Evolutionary conservation across 1,140 invertebrate species (phyloP).

Genomic region (Diorhabda elongata): DNA sequence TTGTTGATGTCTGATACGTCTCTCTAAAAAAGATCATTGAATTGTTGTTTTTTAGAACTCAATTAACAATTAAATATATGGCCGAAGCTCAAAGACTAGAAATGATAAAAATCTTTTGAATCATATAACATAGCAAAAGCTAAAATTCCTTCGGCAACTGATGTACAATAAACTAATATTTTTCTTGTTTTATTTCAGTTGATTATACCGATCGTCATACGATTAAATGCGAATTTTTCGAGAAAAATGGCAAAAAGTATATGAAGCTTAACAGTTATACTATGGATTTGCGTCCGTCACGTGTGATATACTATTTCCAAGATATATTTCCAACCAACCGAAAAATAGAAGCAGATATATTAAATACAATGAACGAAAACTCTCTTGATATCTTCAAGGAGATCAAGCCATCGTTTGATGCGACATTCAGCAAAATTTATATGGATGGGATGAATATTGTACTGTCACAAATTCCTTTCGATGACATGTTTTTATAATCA

Average conservation of each 20-base stretch:
- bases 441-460: constrained; percentile 45
- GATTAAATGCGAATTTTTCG: constrained; percentile 35
- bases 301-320: constrained; percentile 26
- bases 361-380: constrained; percentile 34
- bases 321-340: constrained; percentile 34
- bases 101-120: too few species aligned
- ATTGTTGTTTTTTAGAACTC: too few species aligned
- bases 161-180: background rate
- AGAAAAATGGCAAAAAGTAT: constrained; percentile 26
- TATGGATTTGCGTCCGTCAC: constrained; percentile 19
- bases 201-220: constrained; percentile 19
- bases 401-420: constrained; percentile 27
- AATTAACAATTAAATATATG: too few species aligned
- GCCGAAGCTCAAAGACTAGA: too few species aligned
- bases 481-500: constrained; percentile 44
- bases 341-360: constrained; percentile 26
- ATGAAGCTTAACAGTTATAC: constrained; percentile 17
- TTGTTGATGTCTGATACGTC: too few species aligned
- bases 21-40: too few species aligned
- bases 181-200: constrained; percentile 14
- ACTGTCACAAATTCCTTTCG: constrained; percentile 48
- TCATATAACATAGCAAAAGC: too few species aligned
- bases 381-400: constrained; percentile 29
- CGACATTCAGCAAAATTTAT: constrained; percentile 46
- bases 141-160: background rate